phyloP scores from a whole-genome alignment of 2,797 vertebrate genomes.

The Siniperca scherzeri region DNA sequence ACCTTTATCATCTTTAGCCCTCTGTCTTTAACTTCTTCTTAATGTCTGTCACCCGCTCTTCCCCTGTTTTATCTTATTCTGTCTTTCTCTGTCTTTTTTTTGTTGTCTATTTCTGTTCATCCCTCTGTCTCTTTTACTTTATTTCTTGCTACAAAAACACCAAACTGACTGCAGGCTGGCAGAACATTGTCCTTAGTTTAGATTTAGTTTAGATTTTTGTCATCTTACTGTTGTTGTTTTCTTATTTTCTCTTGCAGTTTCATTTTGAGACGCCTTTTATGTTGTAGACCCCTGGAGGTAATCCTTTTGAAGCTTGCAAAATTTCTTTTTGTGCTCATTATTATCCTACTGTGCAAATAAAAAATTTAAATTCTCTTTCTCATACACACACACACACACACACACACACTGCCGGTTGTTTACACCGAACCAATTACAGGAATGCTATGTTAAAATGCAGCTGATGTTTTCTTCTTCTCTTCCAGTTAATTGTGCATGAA shows the following conservation, averaged over 20 bases:
- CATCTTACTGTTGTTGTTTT: constrained; percentile 9
- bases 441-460: constrained; percentile 26
- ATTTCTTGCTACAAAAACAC: constrained; percentile 1
- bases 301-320: constrained; percentile 45
- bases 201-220: constrained; percentile 13
- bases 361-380: constrained; percentile 46
- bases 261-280: constrained; percentile 24
- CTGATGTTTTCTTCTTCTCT: constrained; percentile 21
- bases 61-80: not conserved
- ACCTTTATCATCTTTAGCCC: constrained; percentile 3
- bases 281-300: not conserved
- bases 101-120: not conserved
- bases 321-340: constrained; percentile 61
- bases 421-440: constrained; percentile 25
- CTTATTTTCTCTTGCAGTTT: constrained; percentile 1
- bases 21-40: not conserved
- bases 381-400: not conserved
- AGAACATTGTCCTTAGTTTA: not conserved
- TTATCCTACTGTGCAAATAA: constrained; percentile 58
- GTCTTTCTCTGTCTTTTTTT: too few species aligned
- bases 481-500: not conserved
- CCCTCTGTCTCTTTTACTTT: not conserved
- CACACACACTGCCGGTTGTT: constrained; percentile 35
- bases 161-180: not conserved
- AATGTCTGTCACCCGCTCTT: not conserved